Evolutionary conservation across 2,888 invertebrate species (phyloP), one percentile per base, ranked within the genome.

Genomic region (Rotaria socialis): DNA sequence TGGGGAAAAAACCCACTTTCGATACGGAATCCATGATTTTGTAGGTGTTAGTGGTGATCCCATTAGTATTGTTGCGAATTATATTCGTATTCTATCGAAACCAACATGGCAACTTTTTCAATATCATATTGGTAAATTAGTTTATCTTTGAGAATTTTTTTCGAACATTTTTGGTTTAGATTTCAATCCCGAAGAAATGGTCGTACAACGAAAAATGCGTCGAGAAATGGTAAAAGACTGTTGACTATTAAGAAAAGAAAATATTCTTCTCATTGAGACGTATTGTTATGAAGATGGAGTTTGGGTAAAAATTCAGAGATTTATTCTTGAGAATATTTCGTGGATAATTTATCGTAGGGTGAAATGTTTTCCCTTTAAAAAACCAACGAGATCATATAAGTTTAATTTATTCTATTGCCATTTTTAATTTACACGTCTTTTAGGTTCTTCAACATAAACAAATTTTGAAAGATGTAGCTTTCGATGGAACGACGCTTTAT

Each of bases 51-150:
- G 80, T n/a, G 80, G 80, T 80, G 80, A 80, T 80, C 80, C 80
- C 24, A 80, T 80, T 47, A 47, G 47, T 47, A 43, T 80, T 80
- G 80, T 80, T 43, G 80, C 86, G 2, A 86, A 86, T 55, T 86
- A 67, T 67, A 67, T 86, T 55, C 67, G 84, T 11, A 67, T 86
- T 52, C 55, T 80, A 43, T 84, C 84, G n/a, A 47, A 84, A 60
- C 86, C 86, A 24, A 52, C 84, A 52, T 86, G 86, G 86, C 27
- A 55, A 50, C n/a, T 86, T 24, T 84, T 52, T 67, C 86, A 86
- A 41, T 86, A 86, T 74, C 86, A 86, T 86, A 84, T 86, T 60
- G 86, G 84, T 58, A 27, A 35, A 35, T 16, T 35, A 67, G 11
- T n/a, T 35, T 52, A n/a, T n/a, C n/a, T n/a, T n/a, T n/a, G n/a